A percentile compares a stretch with the other conserved stretches of the same genome.
Conservation (phyloP, 35 echinoderm and acorn worm genomes). For the Stichopus chloronotus region DNA sequence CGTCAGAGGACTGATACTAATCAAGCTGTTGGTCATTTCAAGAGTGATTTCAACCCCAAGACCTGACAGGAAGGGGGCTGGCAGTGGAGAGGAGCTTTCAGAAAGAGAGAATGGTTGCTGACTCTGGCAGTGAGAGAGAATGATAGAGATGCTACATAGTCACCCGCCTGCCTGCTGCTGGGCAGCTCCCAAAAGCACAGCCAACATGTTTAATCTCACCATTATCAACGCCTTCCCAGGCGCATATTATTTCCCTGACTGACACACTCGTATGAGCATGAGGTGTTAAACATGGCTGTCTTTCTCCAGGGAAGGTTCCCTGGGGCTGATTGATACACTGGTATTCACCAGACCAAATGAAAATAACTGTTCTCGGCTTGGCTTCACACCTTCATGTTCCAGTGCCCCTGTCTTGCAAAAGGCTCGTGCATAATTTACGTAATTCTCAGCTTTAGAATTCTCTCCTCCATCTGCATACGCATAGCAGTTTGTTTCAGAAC, state of each 20-base stretch:
- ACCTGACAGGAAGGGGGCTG: not conserved
- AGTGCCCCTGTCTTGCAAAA: conserved; percentile 59
- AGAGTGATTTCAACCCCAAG: not conserved
- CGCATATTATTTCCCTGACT: conserved; percentile 48
- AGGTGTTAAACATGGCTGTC: conserved; percentile 67
- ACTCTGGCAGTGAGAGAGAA: not conserved
- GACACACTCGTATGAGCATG: conserved; percentile 59
- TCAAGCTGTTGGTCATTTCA: not conserved
- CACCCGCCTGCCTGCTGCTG: not conserved
- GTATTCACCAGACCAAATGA: conserved; percentile 58
- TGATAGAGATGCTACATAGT: not conserved
- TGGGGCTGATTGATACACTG: conserved; percentile 61
- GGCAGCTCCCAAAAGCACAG: conserved; percentile 30
- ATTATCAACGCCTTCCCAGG: conserved; percentile 32
- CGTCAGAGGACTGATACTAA: not conserved
- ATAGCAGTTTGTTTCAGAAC: not conserved
- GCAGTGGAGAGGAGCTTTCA: not conserved
- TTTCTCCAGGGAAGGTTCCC: conserved; percentile 35
- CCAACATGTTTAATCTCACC: conserved; percentile 55
- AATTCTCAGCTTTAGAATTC: conserved; percentile 48
- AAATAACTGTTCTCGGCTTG: conserved; percentile 55
- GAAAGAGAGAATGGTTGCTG: not conserved
- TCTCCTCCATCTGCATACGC: conserved; percentile 32
- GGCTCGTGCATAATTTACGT: conserved; percentile 63
- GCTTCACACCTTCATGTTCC: conserved; percentile 64